Base-by-base conservation (phyloP, 2,113 vertebrate genomes). In the Pogonocichla stellata region DNA sequence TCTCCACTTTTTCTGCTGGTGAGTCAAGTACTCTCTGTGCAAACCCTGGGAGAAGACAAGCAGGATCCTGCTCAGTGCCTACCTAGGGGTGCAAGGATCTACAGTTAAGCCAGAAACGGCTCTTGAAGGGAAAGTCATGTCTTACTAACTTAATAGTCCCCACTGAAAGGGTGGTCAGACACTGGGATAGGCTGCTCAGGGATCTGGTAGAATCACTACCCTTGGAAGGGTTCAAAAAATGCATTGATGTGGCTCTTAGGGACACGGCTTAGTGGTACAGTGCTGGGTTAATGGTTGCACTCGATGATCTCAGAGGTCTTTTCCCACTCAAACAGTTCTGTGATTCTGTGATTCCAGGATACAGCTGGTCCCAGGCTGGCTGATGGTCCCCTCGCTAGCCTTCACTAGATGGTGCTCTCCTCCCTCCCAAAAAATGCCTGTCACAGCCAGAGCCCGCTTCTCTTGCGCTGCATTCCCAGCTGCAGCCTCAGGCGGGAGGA, bases 391-490 rank as follows among this genome's bases (percentile, higher is more conserved):
- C 61, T 54, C 8, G 0, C 15, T 8, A 14, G 9, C 7, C 15
- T 62, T 90, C 97, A 90, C 90, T 96, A 96, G 96, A 79, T 97
- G 97, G 96, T 66, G 92, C 94, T 88, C 91, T 50, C 12, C 43
- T 15, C n/a, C 57, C 66, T 48, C 28, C 74, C 69, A 31, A 66
- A 8, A 23, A 58, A 58, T 45, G 13, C 13, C 22, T 11, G 19
- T 45, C 0, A 3, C 50, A 8, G 45, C 3, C 69, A 4, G 33
- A 23, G 28, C 23, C 1, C 1, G 1, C 3, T 74, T 7, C 25
- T 25, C 16, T 10, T 1, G 17, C 0, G 42, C 51, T 19, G 77
- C 25, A 0, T 80, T 64, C 28, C 22, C 79, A 54, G 62, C 28
- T 3, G 8, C 17, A 28, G 28, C 4, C n/a, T 6, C 8, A 3